phyloP scores from a whole-genome alignment of 2,888 invertebrate species.

The Junonia oenone region DNA sequence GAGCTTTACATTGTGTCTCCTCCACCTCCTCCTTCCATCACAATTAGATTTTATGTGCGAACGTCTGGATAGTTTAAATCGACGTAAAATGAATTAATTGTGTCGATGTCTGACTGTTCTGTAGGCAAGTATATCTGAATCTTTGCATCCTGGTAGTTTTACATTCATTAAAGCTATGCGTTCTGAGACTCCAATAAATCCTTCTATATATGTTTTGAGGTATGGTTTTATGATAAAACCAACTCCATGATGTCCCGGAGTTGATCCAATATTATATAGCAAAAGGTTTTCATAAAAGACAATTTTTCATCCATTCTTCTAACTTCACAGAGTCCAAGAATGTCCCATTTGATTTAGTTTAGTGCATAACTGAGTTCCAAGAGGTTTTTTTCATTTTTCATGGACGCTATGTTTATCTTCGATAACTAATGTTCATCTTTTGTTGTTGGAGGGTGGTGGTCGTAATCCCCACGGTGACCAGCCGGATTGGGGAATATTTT shows the following conservation, averaged over 20 bases:
- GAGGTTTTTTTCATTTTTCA: conserved; percentile 26
- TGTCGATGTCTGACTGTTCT: no score
- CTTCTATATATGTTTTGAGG: not conserved
- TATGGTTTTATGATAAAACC: not conserved
- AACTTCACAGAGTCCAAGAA: conserved; percentile 26
- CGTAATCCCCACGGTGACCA: no score
- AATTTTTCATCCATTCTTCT: conserved; percentile 26
- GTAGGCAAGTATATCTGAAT: conserved; percentile 33
- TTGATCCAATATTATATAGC: not conserved
- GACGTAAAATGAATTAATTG: no score
- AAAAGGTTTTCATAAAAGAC: conserved; percentile 16
- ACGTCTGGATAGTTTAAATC: conserved; percentile 21
- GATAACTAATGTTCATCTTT: not conserved
- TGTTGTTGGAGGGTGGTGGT: no score
- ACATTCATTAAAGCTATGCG: conserved; percentile 32
- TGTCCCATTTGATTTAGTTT: conserved; percentile 26
- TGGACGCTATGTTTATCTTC: not conserved
- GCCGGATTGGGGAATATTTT: no score
- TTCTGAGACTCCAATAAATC: conserved; percentile 23
- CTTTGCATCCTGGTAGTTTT: conserved; percentile 30
- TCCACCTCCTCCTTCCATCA: conserved; percentile 19
- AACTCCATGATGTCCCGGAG: not conserved
- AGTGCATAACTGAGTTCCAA: conserved; percentile 21
- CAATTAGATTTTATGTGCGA: conserved; percentile 16
- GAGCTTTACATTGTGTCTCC: conserved; percentile 14